Evolutionary conservation across 2,113 vertebrate species (phyloP), one percentile per base, ranked within the genome.

Genomic region (Camelus dromedarius): DNA sequence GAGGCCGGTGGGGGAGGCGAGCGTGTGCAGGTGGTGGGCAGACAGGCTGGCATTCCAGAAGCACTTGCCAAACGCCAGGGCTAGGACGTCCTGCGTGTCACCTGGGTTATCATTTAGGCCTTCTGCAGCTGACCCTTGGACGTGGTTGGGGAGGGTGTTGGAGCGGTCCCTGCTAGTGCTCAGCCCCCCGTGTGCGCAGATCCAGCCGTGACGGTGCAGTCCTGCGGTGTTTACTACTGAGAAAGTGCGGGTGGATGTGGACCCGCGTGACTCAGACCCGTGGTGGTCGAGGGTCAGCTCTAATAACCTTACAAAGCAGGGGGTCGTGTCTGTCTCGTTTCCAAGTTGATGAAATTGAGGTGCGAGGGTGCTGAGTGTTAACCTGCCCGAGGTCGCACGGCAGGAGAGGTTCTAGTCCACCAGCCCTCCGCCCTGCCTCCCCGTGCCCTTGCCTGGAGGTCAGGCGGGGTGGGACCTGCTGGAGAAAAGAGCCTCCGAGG

Each of bases 161-260:
- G 52, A 16, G 50, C 7, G 3, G 76, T 42, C 32, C 75, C 76
- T 79, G 52, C 3, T 54, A 54, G 5, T 14, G 4, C 52, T 13
- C 4, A 10, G 76, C 14, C 35, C 75, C 35, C 76, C 8, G 32
- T n/a, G 9, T 14, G 32, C 1, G 1, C 13, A 19, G 19, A 22
- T 24, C 50, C 18, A n/a, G 30, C 3, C 0, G 3, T 11, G 6
- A 15, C 0, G 4, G 75, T 32, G 6, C 14, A 11, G 20, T 52
- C 50, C 76, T n/a, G 50, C n/a, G 13, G 28, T 64, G 5, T 32
- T 24, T 15, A n/a, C 20, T 54, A 18, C 8, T 54, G 76, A 50
- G 35, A 52, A 56, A 79, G 14, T 13, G 32, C 8, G 19, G 3
- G 0, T 24, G 3, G 1, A 8, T 3, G 19, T 6, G 12, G 32